Conservation (phyloP, 2,113 vertebrate genomes). For the Rhombomys opimus region DNA sequence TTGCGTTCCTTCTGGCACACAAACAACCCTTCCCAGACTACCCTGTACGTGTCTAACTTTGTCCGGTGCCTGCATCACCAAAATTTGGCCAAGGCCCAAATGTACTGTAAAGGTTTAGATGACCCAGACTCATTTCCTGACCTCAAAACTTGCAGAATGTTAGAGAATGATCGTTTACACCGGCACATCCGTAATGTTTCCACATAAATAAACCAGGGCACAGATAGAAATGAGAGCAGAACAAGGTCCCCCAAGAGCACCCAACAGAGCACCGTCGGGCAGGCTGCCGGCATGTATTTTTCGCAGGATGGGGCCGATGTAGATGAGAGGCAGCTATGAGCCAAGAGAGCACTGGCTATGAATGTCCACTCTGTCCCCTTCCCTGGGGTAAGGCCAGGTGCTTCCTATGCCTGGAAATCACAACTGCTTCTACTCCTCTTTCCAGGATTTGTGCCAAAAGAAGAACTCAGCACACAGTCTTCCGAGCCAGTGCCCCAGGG, state of each 20-base stretch:
- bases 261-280: background rate
- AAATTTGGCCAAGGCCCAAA: background rate
- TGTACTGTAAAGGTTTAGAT: background rate
- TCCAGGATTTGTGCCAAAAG: constrained; percentile 90
- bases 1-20: background rate
- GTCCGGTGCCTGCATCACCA: background rate
- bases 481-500: constrained; percentile 89
- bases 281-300: background rate
- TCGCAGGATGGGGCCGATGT: background rate
- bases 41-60: background rate
- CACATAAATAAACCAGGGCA: background rate
- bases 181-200: background rate
- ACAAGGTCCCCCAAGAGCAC: background rate
- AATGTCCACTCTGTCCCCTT: background rate
- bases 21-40: background rate
- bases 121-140: background rate
- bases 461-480: constrained; percentile 88
- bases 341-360: constrained; percentile 37
- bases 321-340: background rate
- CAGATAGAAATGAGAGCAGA: background rate
- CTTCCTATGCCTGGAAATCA: constrained; percentile 63
- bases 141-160: background rate
- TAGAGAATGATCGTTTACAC: background rate
- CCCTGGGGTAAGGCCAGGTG: constrained; percentile 54
- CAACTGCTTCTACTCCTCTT: constrained; percentile 75